Conservation (phyloP, 2,888 invertebrate genomes). For the Sinotaia quadrata region DNA sequence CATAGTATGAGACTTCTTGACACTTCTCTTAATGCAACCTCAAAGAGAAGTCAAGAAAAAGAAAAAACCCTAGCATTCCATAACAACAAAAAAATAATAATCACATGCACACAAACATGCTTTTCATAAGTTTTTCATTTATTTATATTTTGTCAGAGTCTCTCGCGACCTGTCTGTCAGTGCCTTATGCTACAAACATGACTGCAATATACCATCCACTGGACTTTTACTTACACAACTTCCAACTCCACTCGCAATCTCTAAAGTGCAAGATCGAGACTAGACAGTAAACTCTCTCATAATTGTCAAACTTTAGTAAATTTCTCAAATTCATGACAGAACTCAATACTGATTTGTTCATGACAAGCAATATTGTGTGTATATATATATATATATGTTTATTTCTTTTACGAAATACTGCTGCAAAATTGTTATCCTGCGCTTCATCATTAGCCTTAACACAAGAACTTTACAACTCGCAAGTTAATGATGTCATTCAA, state of each 20-base stretch:
- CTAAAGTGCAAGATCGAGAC: too few relatives aligned
- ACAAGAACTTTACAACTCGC: too few relatives aligned
- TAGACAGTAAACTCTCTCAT: too few relatives aligned
- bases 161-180: constrained; percentile 11
- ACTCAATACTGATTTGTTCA: too few relatives aligned
- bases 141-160: not conserved
- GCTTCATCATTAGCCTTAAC: too few relatives aligned
- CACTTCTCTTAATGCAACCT: not conserved
- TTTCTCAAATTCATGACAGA: too few relatives aligned
- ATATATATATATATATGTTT: too few relatives aligned
- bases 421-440: too few relatives aligned
- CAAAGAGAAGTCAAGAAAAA: not conserved
- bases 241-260: not conserved
- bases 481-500: too few relatives aligned
- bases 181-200: not conserved
- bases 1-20: not conserved
- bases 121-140: not conserved
- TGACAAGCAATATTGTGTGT: too few relatives aligned
- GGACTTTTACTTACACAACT: not conserved
- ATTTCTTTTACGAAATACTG: too few relatives aligned
- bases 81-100: not conserved
- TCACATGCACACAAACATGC: not conserved
- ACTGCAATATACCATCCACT: not conserved
- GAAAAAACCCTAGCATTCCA: not conserved
- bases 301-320: too few relatives aligned